Base-by-base conservation (phyloP, 1,140 invertebrate genomes). In the Cotesia typhae region DNA sequence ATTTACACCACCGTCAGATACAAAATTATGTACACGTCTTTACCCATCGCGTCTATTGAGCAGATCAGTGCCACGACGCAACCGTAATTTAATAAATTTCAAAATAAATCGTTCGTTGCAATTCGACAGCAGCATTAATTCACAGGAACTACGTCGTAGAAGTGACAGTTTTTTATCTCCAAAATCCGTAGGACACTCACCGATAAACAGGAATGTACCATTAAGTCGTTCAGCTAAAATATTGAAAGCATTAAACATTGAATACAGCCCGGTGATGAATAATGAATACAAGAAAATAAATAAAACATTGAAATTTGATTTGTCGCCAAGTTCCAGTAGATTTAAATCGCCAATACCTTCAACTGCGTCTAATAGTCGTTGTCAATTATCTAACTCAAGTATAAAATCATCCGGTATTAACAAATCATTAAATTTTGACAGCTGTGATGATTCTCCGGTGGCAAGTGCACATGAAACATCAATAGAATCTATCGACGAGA, bases 211-310 rank as follows among this genome's bases (percentile, higher is more conserved):
- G 10, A 67, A 73, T 1, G 78, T 81, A 38, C 74, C 78, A 35
- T 71, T 79, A 4, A 80, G 83, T 1, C 79, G 84, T 69, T 84
- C 84, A 0, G 80, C 83, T 4, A 85, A 84, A 68, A 85, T 85
- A 61, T 81, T 85, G 77, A 79, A 76, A 51, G 80, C 82, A 9
- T 70, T 85, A 4, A 80, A 80, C 67, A 79, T 80, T 3, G 77
- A 76, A n/a, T 74, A 67, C 10, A 79, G 70, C 71, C 77, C 76
- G 0, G 68, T 77, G 4, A 78, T 78, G 41, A 67, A 67, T 0
- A 73, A 72, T 6, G 76, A 60, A 55, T 67, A 36, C 41, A 79
- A 77, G 55, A 82, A 76, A 73, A 81, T 83, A 51, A 85, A 80
- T 12, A 85, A 83, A 61, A 77, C 80, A 4, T 65, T 85, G 1